Evolutionary conservation across 1,140 invertebrate species (phyloP), one percentile per base, ranked within the genome.

Genomic region (Drosophila lini): DNA sequence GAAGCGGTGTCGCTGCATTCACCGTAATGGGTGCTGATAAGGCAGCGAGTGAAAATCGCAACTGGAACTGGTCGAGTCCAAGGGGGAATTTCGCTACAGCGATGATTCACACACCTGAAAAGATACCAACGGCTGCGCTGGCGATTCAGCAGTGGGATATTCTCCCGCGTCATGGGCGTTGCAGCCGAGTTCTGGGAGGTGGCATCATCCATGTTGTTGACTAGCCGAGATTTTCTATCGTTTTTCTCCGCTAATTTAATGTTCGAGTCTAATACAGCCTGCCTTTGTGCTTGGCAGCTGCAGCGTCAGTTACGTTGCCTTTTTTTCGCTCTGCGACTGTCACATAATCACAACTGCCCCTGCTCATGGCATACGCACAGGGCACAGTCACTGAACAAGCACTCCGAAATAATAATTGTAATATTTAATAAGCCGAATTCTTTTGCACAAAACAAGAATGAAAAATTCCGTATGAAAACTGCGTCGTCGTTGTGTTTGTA

Each of bases 141-240:
- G 75, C 93, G 93, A 74, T 91, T 92, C 38, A 93, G 89, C 52
- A 94, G 78, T 31, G 93, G 93, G 68, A 93, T 93, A 58, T 93
- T 93, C 83, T 94, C 93, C 68, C 93, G 92, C 56, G 88, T 83
- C 71, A 92, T 92, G 9, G 91, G 90, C 25, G 80, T 81, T 70
- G 91, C 83, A 25, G 91, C 79, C 40, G 89, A 92, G 58, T 70
- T 81, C 58, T 91, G 90, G 41, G 91, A 91, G 53, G 76, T 47
- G 42, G 63, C 79, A 65, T 91, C 88, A 56, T 92, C 91, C 91
- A 92, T 91, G 50, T 69, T 90, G 53, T 58, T 59, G 13, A 15
- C 16, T 48, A 11, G 56, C 48, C 41, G 36, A 22, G 50, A 52
- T 59, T 58, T 44, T 19, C 59, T 47, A 36, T 44, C 45, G 41